Evolutionary conservation across 2,113 vertebrate species (phyloP).

Genomic region (Spea bombifrons): DNA sequence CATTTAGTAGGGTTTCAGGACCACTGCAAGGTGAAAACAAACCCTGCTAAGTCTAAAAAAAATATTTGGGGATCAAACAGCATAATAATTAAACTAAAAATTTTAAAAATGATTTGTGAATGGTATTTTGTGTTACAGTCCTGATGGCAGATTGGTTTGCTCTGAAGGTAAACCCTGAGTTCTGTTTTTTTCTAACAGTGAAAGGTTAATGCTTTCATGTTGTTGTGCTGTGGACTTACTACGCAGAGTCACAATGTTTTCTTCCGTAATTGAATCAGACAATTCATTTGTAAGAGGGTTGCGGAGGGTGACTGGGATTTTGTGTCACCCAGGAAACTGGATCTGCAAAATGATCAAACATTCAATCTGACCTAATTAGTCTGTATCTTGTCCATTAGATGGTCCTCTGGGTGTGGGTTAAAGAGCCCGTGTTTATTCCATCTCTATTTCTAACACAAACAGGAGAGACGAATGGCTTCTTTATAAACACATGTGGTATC

Average conservation of each 20-base stretch:
- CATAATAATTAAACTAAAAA: too few species aligned
- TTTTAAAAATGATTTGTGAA: too few species aligned
- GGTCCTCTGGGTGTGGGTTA: conserved; percentile 8
- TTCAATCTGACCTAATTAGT: conserved; percentile 33
- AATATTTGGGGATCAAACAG: too few species aligned
- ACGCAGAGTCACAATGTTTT: conserved; percentile 14
- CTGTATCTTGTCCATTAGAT: conserved; percentile 30
- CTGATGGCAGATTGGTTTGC: too few species aligned
- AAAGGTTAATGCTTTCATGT: conserved; percentile 20
- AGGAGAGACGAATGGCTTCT: neutral
- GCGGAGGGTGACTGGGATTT: conserved; percentile 1
- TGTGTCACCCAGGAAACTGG: conserved; percentile 36
- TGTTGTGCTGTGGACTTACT: conserved; percentile 14
- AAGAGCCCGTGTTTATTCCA: conserved; percentile 12
- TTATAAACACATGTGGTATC: conserved; percentile 13
- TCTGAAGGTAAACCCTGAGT: too few species aligned
- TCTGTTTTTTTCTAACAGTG: neutral
- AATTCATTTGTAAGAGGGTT: conserved; percentile 22
- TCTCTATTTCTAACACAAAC: conserved; percentile 20
- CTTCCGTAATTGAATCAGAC: conserved; percentile 31
- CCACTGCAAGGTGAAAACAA: too few species aligned
- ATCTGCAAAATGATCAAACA: conserved; percentile 45
- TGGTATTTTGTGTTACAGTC: too few species aligned
- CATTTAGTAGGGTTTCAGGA: too few species aligned
- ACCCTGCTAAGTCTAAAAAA: too few species aligned